Percentiles rank a stretch among this genome's conserved stretches.
Evolutionary conservation across 2,113 vertebrate genomes (phyloP).

Genomic region (Pseudorhombus dupliciocellatus): DNA sequence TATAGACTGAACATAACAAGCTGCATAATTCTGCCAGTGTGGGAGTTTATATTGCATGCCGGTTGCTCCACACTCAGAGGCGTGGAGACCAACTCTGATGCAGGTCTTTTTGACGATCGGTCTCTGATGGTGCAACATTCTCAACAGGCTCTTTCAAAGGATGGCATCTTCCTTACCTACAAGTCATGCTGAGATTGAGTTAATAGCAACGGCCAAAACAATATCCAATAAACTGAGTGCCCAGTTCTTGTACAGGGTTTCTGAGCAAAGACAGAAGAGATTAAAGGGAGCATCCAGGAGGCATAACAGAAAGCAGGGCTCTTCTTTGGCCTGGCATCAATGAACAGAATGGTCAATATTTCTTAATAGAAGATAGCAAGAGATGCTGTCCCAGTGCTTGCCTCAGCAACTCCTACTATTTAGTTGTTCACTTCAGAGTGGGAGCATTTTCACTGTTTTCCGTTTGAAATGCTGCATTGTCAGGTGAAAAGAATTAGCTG

Average conservation of each 20-base stretch:
- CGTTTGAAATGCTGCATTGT: conserved; percentile 36
- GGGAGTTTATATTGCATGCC: neutral
- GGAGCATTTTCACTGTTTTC: conserved; percentile 29
- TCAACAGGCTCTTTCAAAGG: neutral
- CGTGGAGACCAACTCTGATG: neutral
- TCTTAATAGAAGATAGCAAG: neutral
- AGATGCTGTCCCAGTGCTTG: conserved; percentile 3
- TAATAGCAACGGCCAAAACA: conserved; percentile 25
- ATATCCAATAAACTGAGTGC: conserved; percentile 25
- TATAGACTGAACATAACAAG: neutral
- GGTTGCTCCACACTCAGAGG: neutral
- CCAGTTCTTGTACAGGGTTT: conserved; percentile 9
- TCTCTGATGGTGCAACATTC: neutral
- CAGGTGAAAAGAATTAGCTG: conserved; percentile 58
- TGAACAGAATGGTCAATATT: conserved; percentile 15
- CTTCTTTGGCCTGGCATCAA: neutral
- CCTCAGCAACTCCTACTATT: conserved; percentile 27
- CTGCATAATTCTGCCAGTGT: neutral
- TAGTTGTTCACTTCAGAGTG: conserved; percentile 24
- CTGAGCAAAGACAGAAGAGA: conserved; percentile 29
- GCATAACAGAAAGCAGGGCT: neutral
- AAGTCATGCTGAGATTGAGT: conserved; percentile 13
- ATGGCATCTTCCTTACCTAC: conserved; percentile 30
- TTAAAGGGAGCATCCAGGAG: conserved; percentile 11
- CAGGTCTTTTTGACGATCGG: neutral